Percentiles rank a stretch among this genome's conserved stretches.
phyloP scores from a whole-genome alignment of 2,797 vertebrate species.

The Cichlasoma orientale region DNA sequence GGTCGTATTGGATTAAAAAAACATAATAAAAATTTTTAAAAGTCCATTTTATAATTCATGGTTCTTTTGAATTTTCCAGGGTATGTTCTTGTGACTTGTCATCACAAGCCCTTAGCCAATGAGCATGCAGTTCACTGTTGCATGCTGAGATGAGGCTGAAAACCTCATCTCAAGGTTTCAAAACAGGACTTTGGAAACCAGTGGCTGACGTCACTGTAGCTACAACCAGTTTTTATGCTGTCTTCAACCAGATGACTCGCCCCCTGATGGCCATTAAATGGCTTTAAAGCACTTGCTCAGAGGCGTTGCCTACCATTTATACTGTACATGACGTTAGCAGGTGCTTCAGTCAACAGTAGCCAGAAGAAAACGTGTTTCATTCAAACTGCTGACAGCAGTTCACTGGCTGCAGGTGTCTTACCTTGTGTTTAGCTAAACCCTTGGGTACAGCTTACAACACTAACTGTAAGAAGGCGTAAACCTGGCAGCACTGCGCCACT shows the following conservation, averaged over 20 bases:
- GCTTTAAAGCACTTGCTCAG: too few relatives aligned
- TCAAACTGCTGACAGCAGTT: neutral
- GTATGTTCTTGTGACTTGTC: neutral
- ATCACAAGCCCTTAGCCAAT: too few relatives aligned
- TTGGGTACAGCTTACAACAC: neutral
- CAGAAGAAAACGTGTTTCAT: neutral
- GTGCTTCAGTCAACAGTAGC: too few relatives aligned
- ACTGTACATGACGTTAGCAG: too few relatives aligned
- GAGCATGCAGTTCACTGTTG: too few relatives aligned
- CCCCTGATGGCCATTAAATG: too few relatives aligned
- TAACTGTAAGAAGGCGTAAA: neutral
- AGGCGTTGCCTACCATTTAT: too few relatives aligned
- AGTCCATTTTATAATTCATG: too few relatives aligned
- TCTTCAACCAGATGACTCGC: too few relatives aligned
- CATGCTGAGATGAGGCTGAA: neutral
- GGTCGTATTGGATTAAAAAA: too few relatives aligned
- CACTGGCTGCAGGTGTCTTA: accelerated
- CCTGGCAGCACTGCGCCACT: neutral
- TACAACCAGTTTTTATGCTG: neutral
- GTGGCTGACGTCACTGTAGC: neutral
- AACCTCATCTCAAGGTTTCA: too few relatives aligned
- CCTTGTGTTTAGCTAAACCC: neutral
- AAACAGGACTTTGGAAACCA: neutral
- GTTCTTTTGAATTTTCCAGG: neutral
- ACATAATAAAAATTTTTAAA: too few relatives aligned